Base-by-base conservation (phyloP, 2,113 vertebrate species). In the Antennarius striatus region DNA sequence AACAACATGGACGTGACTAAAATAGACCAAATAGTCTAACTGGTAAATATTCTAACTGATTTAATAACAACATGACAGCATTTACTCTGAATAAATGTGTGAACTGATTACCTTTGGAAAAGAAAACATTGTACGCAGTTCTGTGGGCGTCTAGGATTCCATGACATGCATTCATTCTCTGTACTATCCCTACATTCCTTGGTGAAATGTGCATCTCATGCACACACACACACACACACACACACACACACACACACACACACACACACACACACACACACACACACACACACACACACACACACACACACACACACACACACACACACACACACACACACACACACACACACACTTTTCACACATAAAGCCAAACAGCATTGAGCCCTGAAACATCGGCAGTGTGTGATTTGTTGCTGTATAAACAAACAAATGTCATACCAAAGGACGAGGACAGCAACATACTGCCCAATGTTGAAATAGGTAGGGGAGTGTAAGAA, bases 21-120 rank as follows among this genome's bases (percentile, higher is more conserved):
- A 22, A 22, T 2, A 22, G 22, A 22, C 22, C 22, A 22, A 22
- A 22, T 22, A 22, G 22, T 22, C 22, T 22, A 22, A 22, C 22
- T 22, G 22, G n/a, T n/a, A 22, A 22, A 22, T 22, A 22, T 1
- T 22, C 22, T 22, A 22, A 22, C 22, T 22, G 22, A n/a, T n/a
- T 72, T 32, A 13, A 69, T 4, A 68, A 54, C 22, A 22, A 46
- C 56, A 50, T 14, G 62, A 17, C 43, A 46, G 5, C 59, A 28
- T 55, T 16, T 73, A 59, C 61, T 63, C 73, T 89, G 84, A 91
- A 82, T 89, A 88, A 91, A 17, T 48, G 72, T 62, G 81, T 74
- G 81, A 64, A 85, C 90, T 86, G 83, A 89, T 88, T 87, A 88
- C 84, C 86, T 85, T 76, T 46, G 79, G 80, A 87, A 89, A 90